phyloP scores from a whole-genome alignment of 1,140 invertebrate genomes.

The Macrobrachium rosenbergii region DNA sequence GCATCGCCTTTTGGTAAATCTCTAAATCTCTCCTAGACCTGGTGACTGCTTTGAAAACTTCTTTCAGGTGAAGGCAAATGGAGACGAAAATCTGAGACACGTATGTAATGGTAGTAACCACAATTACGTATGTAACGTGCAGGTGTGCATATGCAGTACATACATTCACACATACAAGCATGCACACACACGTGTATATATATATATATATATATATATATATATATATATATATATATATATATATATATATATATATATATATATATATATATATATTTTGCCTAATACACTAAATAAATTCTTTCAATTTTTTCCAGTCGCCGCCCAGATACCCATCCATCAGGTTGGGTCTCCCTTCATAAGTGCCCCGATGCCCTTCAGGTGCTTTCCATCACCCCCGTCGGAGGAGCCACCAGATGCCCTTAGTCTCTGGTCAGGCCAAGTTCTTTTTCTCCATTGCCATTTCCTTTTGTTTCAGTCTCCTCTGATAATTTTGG shows the following conservation, averaged over 20 bases:
- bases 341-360: constrained; percentile 30
- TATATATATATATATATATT: neutral
- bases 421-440: neutral
- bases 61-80: too few relatives aligned
- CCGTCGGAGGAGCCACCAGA: too few relatives aligned
- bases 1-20: too few relatives aligned
- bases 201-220: neutral
- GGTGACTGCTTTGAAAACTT: too few relatives aligned
- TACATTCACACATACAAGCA: neutral
- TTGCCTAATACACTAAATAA: neutral
- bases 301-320: neutral
- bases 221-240: constrained; percentile 1
- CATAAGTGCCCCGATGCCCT: constrained; percentile 25
- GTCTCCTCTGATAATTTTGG: too few relatives aligned
- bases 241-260: neutral
- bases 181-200: constrained; percentile 9
- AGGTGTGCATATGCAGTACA: too few relatives aligned
- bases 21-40: too few relatives aligned
- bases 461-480: neutral
- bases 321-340: neutral
- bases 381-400: constrained; percentile 21
- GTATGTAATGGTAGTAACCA: too few relatives aligned
- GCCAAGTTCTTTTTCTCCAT: neutral
- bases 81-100: too few relatives aligned
- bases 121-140: too few relatives aligned